These are phyloP conservation scores for Enteromius unitaeniatus DNA, from an alignment of 2,797 vertebrate species.

Conservation along the genomic window DNA sequence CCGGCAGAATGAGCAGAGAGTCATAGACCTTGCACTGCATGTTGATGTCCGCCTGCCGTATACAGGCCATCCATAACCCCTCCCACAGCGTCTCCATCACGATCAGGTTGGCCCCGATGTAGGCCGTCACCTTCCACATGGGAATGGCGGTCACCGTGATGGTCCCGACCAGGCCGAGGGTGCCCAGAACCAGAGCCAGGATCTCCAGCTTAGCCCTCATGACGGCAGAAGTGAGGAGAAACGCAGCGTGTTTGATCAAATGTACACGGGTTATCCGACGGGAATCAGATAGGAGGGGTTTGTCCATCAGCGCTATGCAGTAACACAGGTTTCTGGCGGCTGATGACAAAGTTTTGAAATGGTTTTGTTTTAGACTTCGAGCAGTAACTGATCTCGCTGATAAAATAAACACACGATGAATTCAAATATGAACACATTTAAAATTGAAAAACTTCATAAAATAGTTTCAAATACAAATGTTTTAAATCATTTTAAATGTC, in stretches of 20 bases:
- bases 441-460: background rate
- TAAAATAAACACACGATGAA: background rate
- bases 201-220: slow-evolving; percentile 74
- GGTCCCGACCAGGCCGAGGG: slow-evolving; percentile 37
- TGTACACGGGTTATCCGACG: background rate
- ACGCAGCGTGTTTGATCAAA: background rate
- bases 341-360: slow-evolving; percentile 19
- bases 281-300: slow-evolving; percentile 33
- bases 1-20: slow-evolving; percentile 50
- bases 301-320: slow-evolving; percentile 60
- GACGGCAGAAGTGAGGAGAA: slow-evolving; percentile 12
- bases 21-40: slow-evolving; percentile 82
- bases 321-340: slow-evolving; percentile 64
- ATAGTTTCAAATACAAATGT: background rate
- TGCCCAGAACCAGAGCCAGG: slow-evolving; percentile 42
- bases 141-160: slow-evolving; percentile 11
- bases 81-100: slow-evolving; percentile 51
- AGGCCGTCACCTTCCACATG: slow-evolving; percentile 54
- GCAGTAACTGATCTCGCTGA: too few species aligned
- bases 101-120: slow-evolving; percentile 46
- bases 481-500: background rate
- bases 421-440: background rate
- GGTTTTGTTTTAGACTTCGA: background rate
- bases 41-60: slow-evolving; percentile 26
- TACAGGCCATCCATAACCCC: slow-evolving; percentile 49